Evolutionary conservation across 2,113 vertebrate genomes (phyloP).

Genomic region (Anhinga anhinga): DNA sequence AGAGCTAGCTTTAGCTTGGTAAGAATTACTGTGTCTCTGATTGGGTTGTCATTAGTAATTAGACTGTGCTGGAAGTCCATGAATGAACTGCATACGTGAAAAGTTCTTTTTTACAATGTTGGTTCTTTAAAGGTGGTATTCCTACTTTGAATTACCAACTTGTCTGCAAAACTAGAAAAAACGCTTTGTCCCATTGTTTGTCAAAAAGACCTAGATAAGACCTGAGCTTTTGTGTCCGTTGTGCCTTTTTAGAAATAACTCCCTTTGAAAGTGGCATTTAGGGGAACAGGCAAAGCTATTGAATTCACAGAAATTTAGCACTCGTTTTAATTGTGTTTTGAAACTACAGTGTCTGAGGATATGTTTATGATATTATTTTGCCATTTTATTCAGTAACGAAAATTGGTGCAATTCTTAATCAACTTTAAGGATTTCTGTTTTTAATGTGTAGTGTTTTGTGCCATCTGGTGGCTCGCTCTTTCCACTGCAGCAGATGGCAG

Average conservation of each 20-base stretch:
- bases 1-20: not conserved
- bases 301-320: not conserved
- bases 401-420: not conserved
- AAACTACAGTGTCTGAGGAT: not conserved
- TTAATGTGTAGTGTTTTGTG: conserved; percentile 27
- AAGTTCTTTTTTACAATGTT: not conserved
- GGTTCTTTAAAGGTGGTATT: not conserved
- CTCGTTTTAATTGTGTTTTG: not conserved
- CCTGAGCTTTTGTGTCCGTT: not conserved
- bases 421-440: not conserved
- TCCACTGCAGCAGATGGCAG: not conserved
- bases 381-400: not conserved
- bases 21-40: not conserved
- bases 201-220: not conserved
- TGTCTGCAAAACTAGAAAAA: not conserved
- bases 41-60: not conserved
- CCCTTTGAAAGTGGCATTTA: not conserved
- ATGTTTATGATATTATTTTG: not conserved
- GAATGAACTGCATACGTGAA: not conserved
- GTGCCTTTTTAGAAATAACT: not conserved
- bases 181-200: not conserved
- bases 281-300: not conserved
- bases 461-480: conserved; percentile 62
- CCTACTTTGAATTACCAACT: not conserved
- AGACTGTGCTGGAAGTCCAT: not conserved